These are phyloP conservation scores for Halcyon senegalensis DNA, from an alignment of 2,113 vertebrate species.

Conservation along the genomic window DNA sequence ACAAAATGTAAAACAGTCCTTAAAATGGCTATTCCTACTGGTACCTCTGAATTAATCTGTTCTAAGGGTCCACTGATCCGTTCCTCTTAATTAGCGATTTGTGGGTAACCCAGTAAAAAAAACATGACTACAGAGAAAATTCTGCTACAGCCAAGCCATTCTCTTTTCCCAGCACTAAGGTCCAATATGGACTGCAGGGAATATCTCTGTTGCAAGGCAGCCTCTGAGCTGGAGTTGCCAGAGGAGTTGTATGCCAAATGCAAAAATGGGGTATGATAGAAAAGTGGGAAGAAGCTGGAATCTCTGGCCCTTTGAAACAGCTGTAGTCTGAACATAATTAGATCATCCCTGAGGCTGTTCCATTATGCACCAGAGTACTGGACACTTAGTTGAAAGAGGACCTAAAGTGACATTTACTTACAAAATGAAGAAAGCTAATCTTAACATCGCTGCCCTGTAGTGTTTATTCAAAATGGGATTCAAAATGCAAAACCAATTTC, in stretches of 20 bases:
- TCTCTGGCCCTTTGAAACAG: not conserved
- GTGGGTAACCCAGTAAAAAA: not conserved
- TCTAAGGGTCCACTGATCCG: not conserved
- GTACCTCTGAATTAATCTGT: not conserved
- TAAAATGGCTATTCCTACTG: not conserved
- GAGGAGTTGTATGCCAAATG: not conserved
- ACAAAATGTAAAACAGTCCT: not conserved
- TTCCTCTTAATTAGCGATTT: not conserved
- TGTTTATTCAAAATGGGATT: not conserved
- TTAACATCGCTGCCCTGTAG: not conserved
- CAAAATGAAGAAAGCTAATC: not conserved
- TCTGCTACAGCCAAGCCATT: not conserved
- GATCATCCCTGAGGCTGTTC: not conserved
- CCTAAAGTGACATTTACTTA: not conserved
- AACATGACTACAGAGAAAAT: not conserved
- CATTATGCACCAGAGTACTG: not conserved
- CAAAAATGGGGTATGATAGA: not conserved
- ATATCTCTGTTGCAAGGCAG: not conserved
- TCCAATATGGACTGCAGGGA: not conserved
- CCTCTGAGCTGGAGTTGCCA: not conserved
- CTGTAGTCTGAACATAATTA: rapidly evolving
- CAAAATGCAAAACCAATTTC: not conserved
- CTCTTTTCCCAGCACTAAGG: not conserved
- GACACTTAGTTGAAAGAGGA: not conserved
- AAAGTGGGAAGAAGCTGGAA: not conserved